Evolutionary conservation across 2,113 vertebrate genomes (phyloP).

Genomic region (Clarias magur): DNA sequence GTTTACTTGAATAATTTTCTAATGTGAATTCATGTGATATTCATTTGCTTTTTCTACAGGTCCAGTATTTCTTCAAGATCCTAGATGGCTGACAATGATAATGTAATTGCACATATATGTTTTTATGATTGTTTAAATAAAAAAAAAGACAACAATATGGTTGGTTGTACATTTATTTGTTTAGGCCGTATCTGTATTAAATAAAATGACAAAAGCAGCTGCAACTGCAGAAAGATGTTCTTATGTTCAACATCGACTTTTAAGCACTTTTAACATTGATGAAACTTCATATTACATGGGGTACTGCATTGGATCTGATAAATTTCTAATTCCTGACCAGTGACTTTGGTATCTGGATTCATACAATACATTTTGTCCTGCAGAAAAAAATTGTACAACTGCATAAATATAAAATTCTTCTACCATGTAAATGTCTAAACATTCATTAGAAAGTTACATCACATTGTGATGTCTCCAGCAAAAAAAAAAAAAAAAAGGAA

Average conservation of each 20-base stretch:
- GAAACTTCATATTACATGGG: slow-evolving; percentile 90
- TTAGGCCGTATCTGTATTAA: slow-evolving; percentile 93
- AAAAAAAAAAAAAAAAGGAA: slow-evolving; percentile 67
- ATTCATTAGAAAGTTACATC: slow-evolving; percentile 97
- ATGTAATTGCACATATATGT: slow-evolving; percentile 17
- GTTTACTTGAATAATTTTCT: neutral
- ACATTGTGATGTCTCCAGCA: slow-evolving; percentile 89
- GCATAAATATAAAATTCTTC: slow-evolving; percentile 99
- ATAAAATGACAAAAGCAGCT: slow-evolving; percentile 91
- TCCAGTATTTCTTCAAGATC: slow-evolving; percentile 97
- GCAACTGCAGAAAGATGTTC: slow-evolving; percentile 85
- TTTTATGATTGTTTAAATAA: slow-evolving; percentile 44
- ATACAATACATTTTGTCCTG: slow-evolving; percentile 94
- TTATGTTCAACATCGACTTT: slow-evolving; percentile 88
- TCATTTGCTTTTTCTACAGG: slow-evolving; percentile 68
- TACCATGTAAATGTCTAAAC: slow-evolving; percentile 99
- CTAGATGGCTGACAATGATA: slow-evolving; percentile 71
- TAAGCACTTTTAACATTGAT: slow-evolving; percentile 80
- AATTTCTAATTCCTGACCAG: slow-evolving; percentile 90
- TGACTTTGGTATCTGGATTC: slow-evolving; percentile 98
- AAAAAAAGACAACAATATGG: slow-evolving; percentile 56
- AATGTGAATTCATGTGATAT: neutral
- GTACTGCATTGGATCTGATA: slow-evolving; percentile 93
- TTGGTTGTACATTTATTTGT: slow-evolving; percentile 78
- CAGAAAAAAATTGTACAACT: slow-evolving; percentile 99